These are phyloP conservation scores for Xyliphius kryptos DNA, from an alignment of 2,113 vertebrate species.

Conservation along the genomic window DNA sequence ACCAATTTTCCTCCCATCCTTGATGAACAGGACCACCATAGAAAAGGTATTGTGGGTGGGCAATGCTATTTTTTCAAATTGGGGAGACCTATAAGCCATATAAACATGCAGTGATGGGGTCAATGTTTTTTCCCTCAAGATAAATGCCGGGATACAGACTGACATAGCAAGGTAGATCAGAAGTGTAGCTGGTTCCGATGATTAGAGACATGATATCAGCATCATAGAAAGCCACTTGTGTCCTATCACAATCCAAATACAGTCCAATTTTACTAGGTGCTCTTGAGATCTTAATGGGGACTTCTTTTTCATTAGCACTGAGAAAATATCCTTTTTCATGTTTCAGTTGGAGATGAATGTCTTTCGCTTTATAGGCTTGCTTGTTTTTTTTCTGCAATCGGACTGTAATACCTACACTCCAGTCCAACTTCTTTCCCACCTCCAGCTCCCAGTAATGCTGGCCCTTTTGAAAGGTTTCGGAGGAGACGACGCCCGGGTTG, in stretches of 20 bases:
- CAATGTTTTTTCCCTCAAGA: conserved; percentile 18
- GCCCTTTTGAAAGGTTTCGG: conserved; percentile 28
- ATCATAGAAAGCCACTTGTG: conserved; percentile 44
- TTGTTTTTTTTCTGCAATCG: neutral
- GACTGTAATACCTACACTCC: conserved; percentile 40
- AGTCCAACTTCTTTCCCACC: conserved; percentile 37
- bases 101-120: conserved; percentile 25
- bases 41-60: no score
- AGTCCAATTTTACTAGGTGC: conserved; percentile 39
- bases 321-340: conserved; percentile 15
- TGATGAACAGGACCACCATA: no score
- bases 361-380: neutral
- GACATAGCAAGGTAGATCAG: conserved; percentile 5
- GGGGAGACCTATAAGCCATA: conserved; percentile 2
- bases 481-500: conserved; percentile 15
- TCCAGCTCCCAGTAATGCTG: conserved; percentile 50
- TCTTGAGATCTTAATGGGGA: neutral
- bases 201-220: conserved; percentile 43
- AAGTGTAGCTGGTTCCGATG: neutral
- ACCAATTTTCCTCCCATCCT: no score
- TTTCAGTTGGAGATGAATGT: conserved; percentile 14
- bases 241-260: conserved; percentile 39
- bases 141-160: conserved; percentile 36
- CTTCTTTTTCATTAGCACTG: no score
- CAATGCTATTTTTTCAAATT: no score